Evolutionary conservation across 2,888 invertebrate genomes (phyloP).

Genomic region (Drosophila mulleri): DNA sequence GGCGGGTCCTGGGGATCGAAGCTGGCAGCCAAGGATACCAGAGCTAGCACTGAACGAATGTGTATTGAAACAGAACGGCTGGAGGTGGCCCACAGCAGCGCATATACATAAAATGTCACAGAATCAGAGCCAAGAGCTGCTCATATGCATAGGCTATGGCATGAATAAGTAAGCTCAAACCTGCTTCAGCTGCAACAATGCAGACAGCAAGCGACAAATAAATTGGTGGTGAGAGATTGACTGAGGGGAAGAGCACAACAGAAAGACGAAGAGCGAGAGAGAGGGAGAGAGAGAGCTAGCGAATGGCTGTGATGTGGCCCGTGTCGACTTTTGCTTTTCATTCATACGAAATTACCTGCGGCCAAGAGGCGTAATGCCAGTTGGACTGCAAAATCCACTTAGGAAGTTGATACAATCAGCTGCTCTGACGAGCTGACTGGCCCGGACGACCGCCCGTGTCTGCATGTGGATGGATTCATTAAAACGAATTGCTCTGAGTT

Average conservation of each 20-base stretch:
- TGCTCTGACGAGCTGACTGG: constrained; percentile 62
- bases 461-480: constrained; percentile 80
- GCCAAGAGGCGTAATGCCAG: constrained; percentile 81
- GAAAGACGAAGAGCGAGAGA: not conserved
- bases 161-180: constrained; percentile 39
- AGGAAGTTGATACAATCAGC: constrained; percentile 81
- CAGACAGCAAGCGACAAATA: constrained; percentile 4
- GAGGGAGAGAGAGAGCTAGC: not conserved
- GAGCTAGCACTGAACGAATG: constrained; percentile 47
- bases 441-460: constrained; percentile 41
- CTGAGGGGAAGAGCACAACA: not conserved
- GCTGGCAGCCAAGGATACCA: too few species aligned
- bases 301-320: constrained; percentile 27
- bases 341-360: constrained; percentile 82
- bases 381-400: constrained; percentile 81
- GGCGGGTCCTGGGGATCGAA: constrained; percentile 9
- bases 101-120: constrained; percentile 41
- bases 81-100: constrained; percentile 11
- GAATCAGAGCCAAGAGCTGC: constrained; percentile 39
- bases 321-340: constrained; percentile 76
- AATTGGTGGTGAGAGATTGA: not conserved
- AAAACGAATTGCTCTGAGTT: constrained; percentile 80
- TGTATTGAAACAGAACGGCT: constrained; percentile 61
- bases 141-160: constrained; percentile 59
- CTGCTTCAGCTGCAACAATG: constrained; percentile 30